Base-by-base conservation (phyloP, 2,113 vertebrate species). In the Lampris megalopsis region DNA sequence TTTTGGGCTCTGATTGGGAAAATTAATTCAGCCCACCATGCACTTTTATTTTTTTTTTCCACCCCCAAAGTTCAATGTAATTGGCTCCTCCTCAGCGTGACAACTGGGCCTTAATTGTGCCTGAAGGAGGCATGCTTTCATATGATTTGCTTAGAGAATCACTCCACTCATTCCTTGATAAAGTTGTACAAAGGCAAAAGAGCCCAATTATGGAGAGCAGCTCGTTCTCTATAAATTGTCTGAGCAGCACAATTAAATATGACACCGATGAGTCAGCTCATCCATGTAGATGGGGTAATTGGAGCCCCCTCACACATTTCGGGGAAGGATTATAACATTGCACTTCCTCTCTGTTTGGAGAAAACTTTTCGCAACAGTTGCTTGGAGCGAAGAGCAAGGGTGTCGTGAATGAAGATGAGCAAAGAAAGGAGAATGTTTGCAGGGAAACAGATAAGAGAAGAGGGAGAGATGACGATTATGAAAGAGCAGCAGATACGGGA, bases 191-290 rank as follows among this genome's bases (percentile, higher is more conserved):
- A 75, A 60, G 58, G 37, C 6, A 62, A 62, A 56, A 9, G 6
- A 8, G 56, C 52, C 52, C n/a, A 80, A 69, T 80, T 75, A 80
- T 65, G 71, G 59, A 53, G 54, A 75, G 58, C 5, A 45, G 41
- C 68, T 36, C 60, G 41, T 58, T 63, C 53, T n/a, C 71, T 40
- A 47, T 59, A 65, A 66, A 54, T 50, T 63, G 59, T 47, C 11
- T 53, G 42, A 47, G 74, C 42, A 7, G 47, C 43, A 66, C 38
- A 40, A 68, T 59, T 71, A 77, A 71, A 71, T 58, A 47, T 59
- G 78, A 57, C 53, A 53, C 11, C 10, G 13, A 53, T 53, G 50
- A 53, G 50, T 74, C 24, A 69, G 36, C 35, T 38, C 48, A 49
- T 56, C 48, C 36, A 56, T 52, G 40, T 41, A 11, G 49, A 41